Base-by-base conservation (phyloP, 2,888 invertebrate genomes). In the Mythimna pallens region DNA sequence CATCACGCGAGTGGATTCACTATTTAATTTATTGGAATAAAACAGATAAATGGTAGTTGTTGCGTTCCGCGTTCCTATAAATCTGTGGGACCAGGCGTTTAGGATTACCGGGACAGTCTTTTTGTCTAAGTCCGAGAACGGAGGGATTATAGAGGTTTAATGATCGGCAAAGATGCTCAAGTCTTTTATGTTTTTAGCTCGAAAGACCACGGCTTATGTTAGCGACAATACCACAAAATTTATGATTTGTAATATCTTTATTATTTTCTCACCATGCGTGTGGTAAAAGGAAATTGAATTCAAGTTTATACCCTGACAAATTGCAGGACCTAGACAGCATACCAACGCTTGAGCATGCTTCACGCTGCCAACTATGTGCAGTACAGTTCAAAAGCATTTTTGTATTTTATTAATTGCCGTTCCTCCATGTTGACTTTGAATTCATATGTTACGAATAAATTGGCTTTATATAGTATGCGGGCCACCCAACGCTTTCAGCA, bases 21-120 rank as follows among this genome's bases (percentile, higher is more conserved):
- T 89, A 91, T 95, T 94, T 95, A 95, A 95, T 94, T 95, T 95
- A 95, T 95, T 92, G 95, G 93, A 94, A 95, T 95, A 94, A 93
- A 94, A 93, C 92, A 94, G 94, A 94, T 94, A 95, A 93, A 95
- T 93, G 91, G 91, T 88, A 84, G 91, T 90, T 90, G 89, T 88
- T 83, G 84, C 93, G 91, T 94, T 95, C 95, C 95, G 95, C 95
- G 94, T 95, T 94, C 94, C 92, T 90, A 88, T 91, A 75, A 72
- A 67, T 62, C 62, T 74, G 73, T 73, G 72, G 61, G 62, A 54
- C 82, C 85, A 86, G 47, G 50, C 70, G 36, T 20, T 70, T 25
- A 25, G 67, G 34, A 4, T 76, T 54, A 25, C 62, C 36, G 7
- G 78, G 84, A 85, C 80, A 65, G 50, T 76, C 57, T 63, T 68